These are phyloP conservation scores for Lithobates pipiens DNA, from an alignment of 2,797 vertebrate species.

Conservation along the genomic window DNA sequence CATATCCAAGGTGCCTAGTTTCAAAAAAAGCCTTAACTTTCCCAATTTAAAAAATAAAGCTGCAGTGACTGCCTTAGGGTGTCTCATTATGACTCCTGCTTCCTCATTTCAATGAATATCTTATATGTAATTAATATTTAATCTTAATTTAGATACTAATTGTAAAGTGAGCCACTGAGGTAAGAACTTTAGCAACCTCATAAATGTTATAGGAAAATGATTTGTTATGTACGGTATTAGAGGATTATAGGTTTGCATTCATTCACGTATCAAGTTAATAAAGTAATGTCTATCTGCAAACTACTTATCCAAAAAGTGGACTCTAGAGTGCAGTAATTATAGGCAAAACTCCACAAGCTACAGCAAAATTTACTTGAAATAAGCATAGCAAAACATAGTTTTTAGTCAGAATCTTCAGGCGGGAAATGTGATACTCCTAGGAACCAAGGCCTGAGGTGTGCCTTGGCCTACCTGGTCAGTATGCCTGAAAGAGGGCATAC, in stretches of 20 bases:
- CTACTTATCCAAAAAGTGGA: constrained; percentile 34
- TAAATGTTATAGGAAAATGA: constrained; percentile 52
- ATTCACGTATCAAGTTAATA: constrained; percentile 58
- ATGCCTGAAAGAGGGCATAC: too few species aligned
- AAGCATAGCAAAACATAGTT: too few species aligned
- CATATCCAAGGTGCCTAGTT: constrained; percentile 47
- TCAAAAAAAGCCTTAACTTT: constrained; percentile 58
- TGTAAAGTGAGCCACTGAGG: constrained; percentile 57
- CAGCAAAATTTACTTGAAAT: background rate
- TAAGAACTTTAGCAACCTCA: constrained; percentile 49
- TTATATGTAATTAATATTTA: constrained; percentile 60
- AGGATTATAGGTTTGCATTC: constrained; percentile 45
- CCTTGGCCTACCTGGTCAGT: too few species aligned
- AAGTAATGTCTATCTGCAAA: constrained; percentile 44
- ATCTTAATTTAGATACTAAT: constrained; percentile 63
- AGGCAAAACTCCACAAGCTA: background rate
- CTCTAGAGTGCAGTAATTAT: constrained; percentile 27
- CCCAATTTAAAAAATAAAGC: constrained; percentile 58
- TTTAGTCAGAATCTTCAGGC: too few species aligned
- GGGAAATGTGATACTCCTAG: too few species aligned
- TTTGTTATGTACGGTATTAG: constrained; percentile 41
- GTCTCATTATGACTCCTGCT: constrained; percentile 56
- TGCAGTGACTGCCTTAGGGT: constrained; percentile 54
- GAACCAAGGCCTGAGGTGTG: too few species aligned
- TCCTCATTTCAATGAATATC: constrained; percentile 58